Base-by-base conservation (phyloP, 2,888 invertebrate genomes). In the Brachyopa scutellaris region DNA sequence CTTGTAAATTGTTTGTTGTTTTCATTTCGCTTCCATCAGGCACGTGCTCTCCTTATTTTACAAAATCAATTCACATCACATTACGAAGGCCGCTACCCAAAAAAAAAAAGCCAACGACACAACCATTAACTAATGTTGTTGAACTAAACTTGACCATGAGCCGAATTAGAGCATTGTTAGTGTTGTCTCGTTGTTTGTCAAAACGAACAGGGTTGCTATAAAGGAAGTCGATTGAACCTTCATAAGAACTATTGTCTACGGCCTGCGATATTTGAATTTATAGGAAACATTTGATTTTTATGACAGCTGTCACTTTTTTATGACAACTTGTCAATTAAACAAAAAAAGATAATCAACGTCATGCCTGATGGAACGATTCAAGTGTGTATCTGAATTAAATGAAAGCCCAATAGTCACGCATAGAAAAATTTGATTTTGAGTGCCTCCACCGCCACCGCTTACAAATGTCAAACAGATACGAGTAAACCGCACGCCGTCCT, bases 51-150 rank as follows among this genome's bases (percentile, higher is more conserved):
- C 23, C 23, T 72, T 59, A 45, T 62, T 80, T 67, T 74, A 62
- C 61, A 74, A 80, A 79, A 74, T 49, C 67, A 67, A 80, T 80
- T 80, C 73, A 80, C 79, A 80, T 62, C 61, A 47, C 67, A 61
- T 67, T 55, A 67, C 55, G 67, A 79, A 73, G 73, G 67, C 31
- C 9, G 40, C 57, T 15, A 19, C 8, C 29, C 13, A 69, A 67
- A 49, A 70, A n/a, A n/a, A n/a, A n/a, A n/a, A n/a, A n/a, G n/a
- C 11, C 11, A 55, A 17, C 4, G 29, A 17, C 62, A 49, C 31
- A 19, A 29, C 49, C 49, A 42, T 15, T 64, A 29, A 6, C 13
- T 11, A 49, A 47, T 55, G 33, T 45, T 49, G 49, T 73, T 73
- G 49, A 67, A 73, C 67, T 57, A 57, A 73, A 79, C 67, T 55